These are phyloP conservation scores for Luehdorfia chinensis DNA, from an alignment of 1,140 invertebrate genomes.

Conservation along the genomic window DNA sequence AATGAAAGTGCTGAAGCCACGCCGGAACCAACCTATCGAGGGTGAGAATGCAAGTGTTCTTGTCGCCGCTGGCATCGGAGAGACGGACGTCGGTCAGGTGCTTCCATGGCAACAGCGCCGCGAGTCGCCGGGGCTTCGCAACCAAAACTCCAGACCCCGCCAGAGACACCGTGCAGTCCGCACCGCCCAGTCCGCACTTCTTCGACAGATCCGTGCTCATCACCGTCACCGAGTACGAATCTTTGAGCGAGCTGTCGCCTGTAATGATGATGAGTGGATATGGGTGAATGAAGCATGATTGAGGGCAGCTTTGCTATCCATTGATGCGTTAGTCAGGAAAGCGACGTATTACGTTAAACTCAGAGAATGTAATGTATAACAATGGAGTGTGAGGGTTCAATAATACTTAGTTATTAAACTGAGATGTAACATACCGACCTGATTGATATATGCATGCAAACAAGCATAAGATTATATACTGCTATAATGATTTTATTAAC, in stretches of 20 bases:
- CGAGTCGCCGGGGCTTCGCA: slow-evolving; percentile 31
- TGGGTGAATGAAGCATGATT: slow-evolving; percentile 38
- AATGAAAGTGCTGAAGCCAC: too few relatives aligned
- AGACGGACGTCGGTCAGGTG: slow-evolving; percentile 40
- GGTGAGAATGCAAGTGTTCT: slow-evolving; percentile 44
- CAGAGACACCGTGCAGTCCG: slow-evolving; percentile 43
- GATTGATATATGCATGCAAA: too few relatives aligned
- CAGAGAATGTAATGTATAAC: too few relatives aligned
- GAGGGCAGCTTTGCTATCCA: too few relatives aligned
- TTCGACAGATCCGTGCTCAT: slow-evolving; percentile 46
- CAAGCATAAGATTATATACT: too few relatives aligned
- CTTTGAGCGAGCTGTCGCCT: slow-evolving; percentile 59
- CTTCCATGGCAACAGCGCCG: slow-evolving; percentile 42
- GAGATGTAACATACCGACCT: too few relatives aligned
- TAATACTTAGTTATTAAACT: too few relatives aligned
- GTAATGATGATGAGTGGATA: slow-evolving; percentile 38
- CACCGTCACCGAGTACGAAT: slow-evolving; percentile 56
- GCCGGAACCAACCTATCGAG: slow-evolving; percentile 65
- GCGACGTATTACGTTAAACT: too few relatives aligned
- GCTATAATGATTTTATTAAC: too few relatives aligned
- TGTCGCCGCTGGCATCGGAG: slow-evolving; percentile 34
- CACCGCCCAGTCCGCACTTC: slow-evolving; percentile 40
- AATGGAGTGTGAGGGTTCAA: too few relatives aligned
- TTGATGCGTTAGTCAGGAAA: too few relatives aligned
- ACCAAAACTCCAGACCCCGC: slow-evolving; percentile 39